Evolutionary conservation across 1,140 invertebrate genomes (phyloP), one percentile per base, ranked within the genome.

Genomic region (Platorchestia sp.): DNA sequence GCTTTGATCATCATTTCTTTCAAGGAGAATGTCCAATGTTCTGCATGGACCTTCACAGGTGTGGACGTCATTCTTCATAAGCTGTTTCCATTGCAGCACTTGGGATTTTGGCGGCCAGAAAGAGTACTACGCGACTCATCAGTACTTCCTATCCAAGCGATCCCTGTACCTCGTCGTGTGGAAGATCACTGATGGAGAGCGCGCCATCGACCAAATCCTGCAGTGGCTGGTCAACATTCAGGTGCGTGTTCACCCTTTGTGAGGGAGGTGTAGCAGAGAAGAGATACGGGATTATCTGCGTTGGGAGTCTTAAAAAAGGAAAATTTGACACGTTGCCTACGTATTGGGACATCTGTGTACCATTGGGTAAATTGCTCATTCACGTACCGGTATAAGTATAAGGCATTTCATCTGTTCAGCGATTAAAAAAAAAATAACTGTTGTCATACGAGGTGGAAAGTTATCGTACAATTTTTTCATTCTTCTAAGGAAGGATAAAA

Each of bases 51-150:
- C 19, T 51, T 51, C 47, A 51, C 19, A 19, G 6, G 47, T 19
- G 6, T 51, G 47, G 6, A 51, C 47, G 47, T 19, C 6, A 7
- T 7, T n/a, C n/a, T n/a, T 51, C 47, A 6, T 51, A 36, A 75
- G 1, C 7, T 19, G 59, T 75, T 75, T 36, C 10, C 36, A 27
- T 75, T 53, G 43, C 96, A 97, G 99, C 95, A 99, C 99, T 0
- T 99, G 99, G 99, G 99, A 99, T 97, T 99, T 99, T 97, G 99
- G 99, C n/a, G 99, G 99, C 0, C 99, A 99, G 97, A 98, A 98
- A 97, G 99, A 99, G 97, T 99, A 99, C 97, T 99, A 99, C 97
- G 99, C 99, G 0, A 99, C 99, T 0, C 99, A 99, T 97, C 99
- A 99, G 97, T 99, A 99, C 97, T 99, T 99, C 97, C 97, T 99